Base-by-base conservation (phyloP, 2,113 vertebrate species). In the Thinocorus orbignyianus region DNA sequence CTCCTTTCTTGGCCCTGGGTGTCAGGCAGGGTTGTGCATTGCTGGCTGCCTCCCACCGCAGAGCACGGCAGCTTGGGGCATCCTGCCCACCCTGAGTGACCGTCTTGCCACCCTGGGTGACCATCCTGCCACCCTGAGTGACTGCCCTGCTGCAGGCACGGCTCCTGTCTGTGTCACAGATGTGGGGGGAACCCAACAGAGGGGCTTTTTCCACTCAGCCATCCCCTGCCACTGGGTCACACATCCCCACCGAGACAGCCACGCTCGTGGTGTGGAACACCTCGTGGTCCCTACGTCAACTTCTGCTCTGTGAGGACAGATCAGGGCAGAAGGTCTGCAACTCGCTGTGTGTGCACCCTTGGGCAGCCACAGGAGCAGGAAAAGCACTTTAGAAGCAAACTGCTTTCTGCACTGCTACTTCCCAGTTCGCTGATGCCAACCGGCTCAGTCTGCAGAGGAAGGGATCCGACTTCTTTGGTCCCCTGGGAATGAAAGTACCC, bases 21-120 rank as follows among this genome's bases (percentile, higher is more conserved):
- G 26, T 42, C 2, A 0, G 46, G 60, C 46, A 58, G 41, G 46
- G 60, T 65, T 26, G 58, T 35, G 39, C 44, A 7, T 31, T 4
- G 2, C 28, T 5, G 2, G 26, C 7, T 39, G 7, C 44, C 11
- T 60, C 30, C 41, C 5, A 3, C 44, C 3, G 0, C 42, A 30
- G 46, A 66, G 51, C 28, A 19, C 68, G 6, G 44, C 60, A 62
- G 64, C 78, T 49, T 14, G 3, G 46, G 9, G 51, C 5, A 1
- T 30, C 64, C 64, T 19, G 31, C 52, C 35, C 33, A 6, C 19
- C 55, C 55, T 13, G 62, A 35, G n/a, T 20, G 62, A 26, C 11
- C 3, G 1, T 30, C 46, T 35, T 33, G 57, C 35, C 33, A 6
- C 19, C 55, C 55, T 13, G 62, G 41, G n/a, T 20, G 62, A 26